Base-by-base conservation (phyloP, 37 sponge, comb jelly and placozoan genomes). In the Halichondria panicea region DNA sequence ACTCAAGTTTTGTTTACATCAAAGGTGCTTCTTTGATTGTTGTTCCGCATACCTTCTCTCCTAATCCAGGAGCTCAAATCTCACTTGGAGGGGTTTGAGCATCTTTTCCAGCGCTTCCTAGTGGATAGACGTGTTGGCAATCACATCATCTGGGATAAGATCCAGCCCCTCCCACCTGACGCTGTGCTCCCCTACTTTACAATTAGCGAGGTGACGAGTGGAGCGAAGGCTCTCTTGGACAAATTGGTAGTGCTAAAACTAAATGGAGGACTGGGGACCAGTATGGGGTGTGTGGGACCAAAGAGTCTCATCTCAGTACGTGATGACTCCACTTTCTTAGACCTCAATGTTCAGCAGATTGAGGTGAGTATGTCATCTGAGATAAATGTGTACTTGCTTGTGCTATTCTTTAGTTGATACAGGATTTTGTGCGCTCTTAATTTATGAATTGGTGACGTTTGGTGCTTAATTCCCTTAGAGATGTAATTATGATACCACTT, bases 191-290 rank as follows among this genome's bases (percentile, higher is more conserved):
- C 48, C 35, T 84, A 84, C 39, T 25, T 41, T 15, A 18, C 75
- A 11, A 85, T 90, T 25, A 43, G 37, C 3, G 25, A 35, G 4
- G 71, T 48, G 0, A 27, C 31, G 18, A 38, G 37, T 38, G 24
- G 61, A 27, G 69, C 72, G 24, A 87, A 76, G 55, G 58, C 43
- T 0, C 87, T 92, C 9, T 74, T 97, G 61, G 66, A 94, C 66
- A 94, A 97, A 43, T 84, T 97, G 55, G 96, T 97, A 12, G 99
- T 97, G 25, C 73, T 97, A 31, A 97, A 97, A 61, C 84, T 97
- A 38, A 97, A 97, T 70, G 99, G 99, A 56, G 97, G 97, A 27
- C 76, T 94, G 43, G 99, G 95, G 45, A 97, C 96, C 38, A 86
- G 78, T 55, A 94, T 97, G 91, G 99, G 99, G 3, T 95, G 93